Evolutionary conservation across 2,797 vertebrate genomes (phyloP), one percentile per base, ranked within the genome.

Genomic region (Hozukius guyotensis): DNA sequence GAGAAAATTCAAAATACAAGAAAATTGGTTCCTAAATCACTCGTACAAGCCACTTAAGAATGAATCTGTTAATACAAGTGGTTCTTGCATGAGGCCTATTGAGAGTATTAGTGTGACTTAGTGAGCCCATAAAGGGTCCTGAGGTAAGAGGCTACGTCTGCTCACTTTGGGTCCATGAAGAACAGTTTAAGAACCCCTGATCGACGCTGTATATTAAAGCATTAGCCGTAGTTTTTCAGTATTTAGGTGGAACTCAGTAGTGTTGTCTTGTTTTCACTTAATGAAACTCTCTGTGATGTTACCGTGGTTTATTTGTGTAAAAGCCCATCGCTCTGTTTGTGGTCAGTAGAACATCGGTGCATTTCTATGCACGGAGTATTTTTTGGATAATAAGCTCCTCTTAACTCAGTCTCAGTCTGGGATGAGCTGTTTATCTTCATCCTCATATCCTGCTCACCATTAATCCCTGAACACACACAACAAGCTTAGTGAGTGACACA

Each of bases 211-310:
- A 96, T 95, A 94, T 96, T 95, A 93, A 97, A 96, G 96, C 92
- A 85, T 96, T 97, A 96, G 96, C 96, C 92, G 96, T 98, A 96
- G 96, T 93, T 96, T 97, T 97, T 96, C 96, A 96, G 96, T 97
- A 96, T 96, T 88, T 95, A 96, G 96, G 95, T 95, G 95, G 86
- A 93, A 90, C 86, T 90, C 88, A 89, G 84, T 97, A 96, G 95
- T 97, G 95, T 95, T 93, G 95, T 94, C 96, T 93, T 90, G 88
- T 93, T 94, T 94, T 92, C 81, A 83, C 78, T 90, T 86, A 86
- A 65, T 87, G 95, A 92, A 94, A 95, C 93, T 93, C 95, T 94
- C 94, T 94, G 94, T 96, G 93, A 95, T 93, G 95, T 96, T 97
- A 90, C 90, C 84, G 95, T 97, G 95, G 86, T 96, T 96, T 92